Conservation (phyloP, 2,888 invertebrate genomes). For the Thereva nobilitata region DNA sequence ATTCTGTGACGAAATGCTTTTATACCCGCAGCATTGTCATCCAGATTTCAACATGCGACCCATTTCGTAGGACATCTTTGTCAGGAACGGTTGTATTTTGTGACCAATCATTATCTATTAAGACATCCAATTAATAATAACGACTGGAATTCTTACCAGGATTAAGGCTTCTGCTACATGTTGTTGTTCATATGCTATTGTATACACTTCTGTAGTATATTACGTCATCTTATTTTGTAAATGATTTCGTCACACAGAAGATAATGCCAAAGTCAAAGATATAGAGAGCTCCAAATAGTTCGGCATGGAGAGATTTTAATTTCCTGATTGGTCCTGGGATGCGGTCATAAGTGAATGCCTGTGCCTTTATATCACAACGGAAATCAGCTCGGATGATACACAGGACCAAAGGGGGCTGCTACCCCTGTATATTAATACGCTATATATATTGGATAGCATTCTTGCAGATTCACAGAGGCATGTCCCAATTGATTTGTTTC, state of each 20-base stretch:
- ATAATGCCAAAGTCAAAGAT: background rate
- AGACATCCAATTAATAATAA: too few species aligned
- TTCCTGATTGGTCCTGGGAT: constrained; percentile 39
- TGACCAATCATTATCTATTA: too few species aligned
- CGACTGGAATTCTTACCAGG: too few species aligned
- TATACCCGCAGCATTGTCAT: too few species aligned
- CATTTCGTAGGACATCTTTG: too few species aligned
- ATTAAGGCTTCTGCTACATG: too few species aligned
- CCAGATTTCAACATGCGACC: too few species aligned
- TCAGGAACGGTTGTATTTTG: too few species aligned
- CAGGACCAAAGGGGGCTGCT: constrained; percentile 2
- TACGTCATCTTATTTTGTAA: too few species aligned
- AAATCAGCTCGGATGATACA: background rate
- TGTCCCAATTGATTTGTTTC: constrained; percentile 28
- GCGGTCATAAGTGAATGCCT: constrained; percentile 8
- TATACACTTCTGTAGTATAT: too few species aligned
- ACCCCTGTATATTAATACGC: constrained; percentile 9
- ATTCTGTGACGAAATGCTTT: too few species aligned
- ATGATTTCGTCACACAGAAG: constrained; percentile 1
- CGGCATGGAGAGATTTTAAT: constrained; percentile 23
- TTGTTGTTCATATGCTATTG: too few species aligned
- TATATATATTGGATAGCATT: constrained; percentile 3
- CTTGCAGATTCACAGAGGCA: constrained; percentile 19
- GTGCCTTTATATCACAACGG: background rate
- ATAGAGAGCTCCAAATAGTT: background rate